Percentiles rank a stretch among this genome's conserved stretches.
Conservation (phyloP, 2,113 vertebrate species). For the Heterochromis multidens region DNA sequence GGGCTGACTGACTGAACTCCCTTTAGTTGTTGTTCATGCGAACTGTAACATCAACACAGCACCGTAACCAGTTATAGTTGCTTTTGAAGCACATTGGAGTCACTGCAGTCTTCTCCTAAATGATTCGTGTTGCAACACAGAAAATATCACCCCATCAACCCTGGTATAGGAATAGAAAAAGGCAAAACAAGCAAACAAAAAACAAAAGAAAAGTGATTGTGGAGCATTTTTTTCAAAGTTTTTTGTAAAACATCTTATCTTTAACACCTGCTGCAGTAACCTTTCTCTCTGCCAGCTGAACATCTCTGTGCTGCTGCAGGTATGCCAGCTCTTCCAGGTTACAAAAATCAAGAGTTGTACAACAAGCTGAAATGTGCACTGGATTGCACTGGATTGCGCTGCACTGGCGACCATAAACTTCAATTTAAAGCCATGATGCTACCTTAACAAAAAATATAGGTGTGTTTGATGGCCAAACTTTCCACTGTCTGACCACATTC, state of each 20-base stretch:
- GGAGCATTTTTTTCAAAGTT: rapidly evolving
- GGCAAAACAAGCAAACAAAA: neutral
- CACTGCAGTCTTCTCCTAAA: neutral
- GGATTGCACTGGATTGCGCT: neutral
- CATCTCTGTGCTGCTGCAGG: neutral
- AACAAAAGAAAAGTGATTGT: neutral
- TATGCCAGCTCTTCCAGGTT: neutral
- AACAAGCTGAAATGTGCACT: neutral
- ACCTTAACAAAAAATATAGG: neutral
- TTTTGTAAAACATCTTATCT: no score
- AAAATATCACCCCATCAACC: neutral
- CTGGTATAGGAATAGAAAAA: neutral
- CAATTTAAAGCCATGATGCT: neutral
- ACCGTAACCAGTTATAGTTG: rapidly evolving
- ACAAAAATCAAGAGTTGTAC: neutral
- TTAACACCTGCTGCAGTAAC: neutral
- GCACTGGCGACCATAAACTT: neutral
- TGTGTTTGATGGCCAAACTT: neutral
- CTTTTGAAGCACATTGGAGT: neutral
- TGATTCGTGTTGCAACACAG: neutral
- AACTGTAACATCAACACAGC: neutral
- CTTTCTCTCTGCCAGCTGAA: neutral
- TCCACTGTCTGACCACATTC: neutral
- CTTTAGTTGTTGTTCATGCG: neutral
- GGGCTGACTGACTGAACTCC: no score